These are phyloP conservation scores for Dinomys branickii DNA, from an alignment of 2,113 vertebrate genomes.

Conservation along the genomic window DNA sequence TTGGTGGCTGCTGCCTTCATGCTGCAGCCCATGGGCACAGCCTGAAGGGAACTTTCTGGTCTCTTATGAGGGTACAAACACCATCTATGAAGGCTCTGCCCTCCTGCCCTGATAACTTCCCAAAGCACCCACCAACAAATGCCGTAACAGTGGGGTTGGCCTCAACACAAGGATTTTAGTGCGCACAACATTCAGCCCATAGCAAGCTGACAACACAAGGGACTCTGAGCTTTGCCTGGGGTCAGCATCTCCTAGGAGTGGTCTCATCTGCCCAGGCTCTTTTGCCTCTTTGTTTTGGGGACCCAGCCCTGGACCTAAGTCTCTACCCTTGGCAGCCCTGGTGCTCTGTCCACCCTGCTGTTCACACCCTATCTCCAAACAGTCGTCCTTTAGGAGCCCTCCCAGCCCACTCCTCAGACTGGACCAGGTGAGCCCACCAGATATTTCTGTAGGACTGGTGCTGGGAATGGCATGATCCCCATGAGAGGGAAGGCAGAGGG, in stretches of 20 bases:
- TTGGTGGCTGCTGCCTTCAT: not conserved
- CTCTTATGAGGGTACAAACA: not conserved
- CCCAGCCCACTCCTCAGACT: not conserved
- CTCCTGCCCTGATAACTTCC: not conserved
- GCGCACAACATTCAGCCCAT: too few species aligned
- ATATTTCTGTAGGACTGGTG: not conserved
- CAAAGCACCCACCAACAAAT: not conserved
- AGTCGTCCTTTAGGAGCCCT: not conserved
- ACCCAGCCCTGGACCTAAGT: not conserved
- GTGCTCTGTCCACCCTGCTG: too few species aligned
- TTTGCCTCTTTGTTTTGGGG: not conserved
- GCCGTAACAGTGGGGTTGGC: not conserved
- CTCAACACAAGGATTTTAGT: not conserved
- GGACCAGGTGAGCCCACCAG: not conserved
- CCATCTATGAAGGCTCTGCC: not conserved
- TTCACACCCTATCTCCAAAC: not conserved
- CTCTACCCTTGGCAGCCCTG: accelerated
- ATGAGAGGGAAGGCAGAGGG: not conserved
- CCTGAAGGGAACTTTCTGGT: not conserved
- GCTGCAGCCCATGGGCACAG: not conserved
- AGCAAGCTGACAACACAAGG: not conserved
- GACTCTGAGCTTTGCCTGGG: not conserved
- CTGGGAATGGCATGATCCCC: not conserved
- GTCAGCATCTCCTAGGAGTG: not conserved
- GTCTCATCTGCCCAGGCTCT: accelerated